These are phyloP conservation scores for Ectemnius continuus DNA, from an alignment of 2,888 invertebrate genomes.

Conservation along the genomic window DNA sequence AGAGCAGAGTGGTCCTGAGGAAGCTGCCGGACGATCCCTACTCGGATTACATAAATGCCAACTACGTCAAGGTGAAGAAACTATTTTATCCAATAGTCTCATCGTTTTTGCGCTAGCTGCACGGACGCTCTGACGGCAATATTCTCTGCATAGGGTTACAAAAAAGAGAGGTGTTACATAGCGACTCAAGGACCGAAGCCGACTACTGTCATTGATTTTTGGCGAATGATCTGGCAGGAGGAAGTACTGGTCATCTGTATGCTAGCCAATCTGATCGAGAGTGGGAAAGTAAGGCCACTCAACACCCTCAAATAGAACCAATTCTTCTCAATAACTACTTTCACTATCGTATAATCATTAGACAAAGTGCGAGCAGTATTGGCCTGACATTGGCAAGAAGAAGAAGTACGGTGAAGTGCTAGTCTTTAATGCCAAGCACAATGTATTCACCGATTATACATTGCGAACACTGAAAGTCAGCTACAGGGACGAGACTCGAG, in stretches of 20 bases:
- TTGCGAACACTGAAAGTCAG: conserved; percentile 70
- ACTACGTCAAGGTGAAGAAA: conserved; percentile 77
- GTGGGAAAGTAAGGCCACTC: conserved; percentile 73
- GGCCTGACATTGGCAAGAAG: conserved; percentile 78
- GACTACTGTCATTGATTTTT: conserved; percentile 77
- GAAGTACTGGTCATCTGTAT: conserved; percentile 78
- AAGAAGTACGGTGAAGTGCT: conserved; percentile 71
- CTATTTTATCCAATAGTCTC: not conserved
- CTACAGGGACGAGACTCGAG: conserved; percentile 64
- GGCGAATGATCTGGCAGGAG: conserved; percentile 80
- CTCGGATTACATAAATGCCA: conserved; percentile 80
- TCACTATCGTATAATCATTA: conserved; percentile 51
- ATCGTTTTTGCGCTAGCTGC: no score
- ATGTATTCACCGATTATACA: conserved; percentile 75
- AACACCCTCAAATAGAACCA: no score
- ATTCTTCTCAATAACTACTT: conserved; percentile 8
- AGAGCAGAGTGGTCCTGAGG: conserved; percentile 77
- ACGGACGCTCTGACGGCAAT: not conserved
- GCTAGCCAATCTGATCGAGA: conserved; percentile 79
- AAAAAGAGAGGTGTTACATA: conserved; percentile 68
- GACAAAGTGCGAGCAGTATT: conserved; percentile 80
- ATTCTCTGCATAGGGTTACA: conserved; percentile 54
- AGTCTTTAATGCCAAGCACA: conserved; percentile 69
- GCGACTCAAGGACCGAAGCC: conserved; percentile 76
- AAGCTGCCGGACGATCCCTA: conserved; percentile 73